Base-by-base conservation (phyloP, 2,888 invertebrate species). In the Gibbula magus region DNA sequence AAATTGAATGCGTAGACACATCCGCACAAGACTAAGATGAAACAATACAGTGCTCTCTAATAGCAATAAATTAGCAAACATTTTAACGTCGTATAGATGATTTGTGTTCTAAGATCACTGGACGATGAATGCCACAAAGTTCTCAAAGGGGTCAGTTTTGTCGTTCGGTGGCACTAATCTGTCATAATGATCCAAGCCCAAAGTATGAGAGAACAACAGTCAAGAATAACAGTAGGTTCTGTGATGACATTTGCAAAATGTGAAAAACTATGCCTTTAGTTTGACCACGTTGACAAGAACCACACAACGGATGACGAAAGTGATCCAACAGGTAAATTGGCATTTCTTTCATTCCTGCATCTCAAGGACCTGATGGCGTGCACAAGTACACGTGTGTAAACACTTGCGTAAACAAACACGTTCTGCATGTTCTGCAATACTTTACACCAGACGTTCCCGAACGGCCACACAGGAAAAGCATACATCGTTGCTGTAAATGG, bases 401-500 rank as follows among this genome's bases (percentile, higher is more conserved):
- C 97, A 88, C 97, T 97, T 79, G 97, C 97, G 91, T 97, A 98
- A 39, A 97, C 98, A 32, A 97, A 97, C 54, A 97, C 97, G 81
- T 97, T 96, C 86, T 97, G 96, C 91, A 97, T 95, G 91, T 98
- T 98, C 92, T 98, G 97, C 16, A 97, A 96, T 29, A 96, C 95
- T 93, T 96, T 96, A 93, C 98, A 98, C 96, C 97, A 97, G 91
- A 95, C 94, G 90, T 96, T 95, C 13, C 98, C 98, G 90, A 98
- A 97, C 0, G 97, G 97, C 98, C 98, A 98, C 90, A 95, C 95
- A 7, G 96, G 95, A 90, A 97, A 78, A 13, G 97, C 96, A 92
- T 97, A 98, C 90, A 97, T 97, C 20, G 96, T 96, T 0, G 97
- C 98, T 0, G 98, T 98, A 93, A 97, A 97, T 0, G 98, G 98